phyloP scores from a whole-genome alignment of 2,888 invertebrate genomes.

The Pimpla rufipes region DNA sequence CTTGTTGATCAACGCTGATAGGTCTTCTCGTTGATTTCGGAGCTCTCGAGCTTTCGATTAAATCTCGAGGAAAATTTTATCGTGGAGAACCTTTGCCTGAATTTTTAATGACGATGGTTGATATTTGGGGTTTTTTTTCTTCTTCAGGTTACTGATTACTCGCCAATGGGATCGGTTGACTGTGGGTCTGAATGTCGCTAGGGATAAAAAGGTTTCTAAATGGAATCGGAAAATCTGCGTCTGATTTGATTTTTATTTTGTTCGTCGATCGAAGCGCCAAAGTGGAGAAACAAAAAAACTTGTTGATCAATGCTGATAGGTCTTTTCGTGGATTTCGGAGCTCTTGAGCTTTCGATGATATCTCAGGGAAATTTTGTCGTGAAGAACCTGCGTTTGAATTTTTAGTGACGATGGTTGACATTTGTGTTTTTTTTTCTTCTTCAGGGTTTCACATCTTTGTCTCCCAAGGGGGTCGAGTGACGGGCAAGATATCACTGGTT shows the following conservation, averaged over 20 bases:
- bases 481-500: constrained; percentile 22
- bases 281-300: too few species aligned
- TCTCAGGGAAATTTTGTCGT: background rate
- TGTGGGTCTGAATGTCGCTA: too few species aligned
- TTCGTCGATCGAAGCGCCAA: too few species aligned
- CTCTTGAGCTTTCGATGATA: background rate
- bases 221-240: too few species aligned
- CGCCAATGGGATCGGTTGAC: too few species aligned
- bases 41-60: background rate
- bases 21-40: too few species aligned
- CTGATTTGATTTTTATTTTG: too few species aligned
- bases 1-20: too few species aligned
- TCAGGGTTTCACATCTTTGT: background rate
- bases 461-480: background rate
- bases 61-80: background rate
- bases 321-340: too few species aligned
- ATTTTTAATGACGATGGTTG: background rate
- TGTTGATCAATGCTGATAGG: too few species aligned
- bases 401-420: background rate
- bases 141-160: too few species aligned
- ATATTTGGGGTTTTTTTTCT: constrained; percentile 28
- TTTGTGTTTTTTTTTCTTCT: constrained; percentile 35
- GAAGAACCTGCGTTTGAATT: background rate
- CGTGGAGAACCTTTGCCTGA: background rate
- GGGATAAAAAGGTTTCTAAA: too few species aligned